Evolutionary conservation across 2,888 invertebrate species (phyloP).

Genomic region (Latrodectus elegans): DNA sequence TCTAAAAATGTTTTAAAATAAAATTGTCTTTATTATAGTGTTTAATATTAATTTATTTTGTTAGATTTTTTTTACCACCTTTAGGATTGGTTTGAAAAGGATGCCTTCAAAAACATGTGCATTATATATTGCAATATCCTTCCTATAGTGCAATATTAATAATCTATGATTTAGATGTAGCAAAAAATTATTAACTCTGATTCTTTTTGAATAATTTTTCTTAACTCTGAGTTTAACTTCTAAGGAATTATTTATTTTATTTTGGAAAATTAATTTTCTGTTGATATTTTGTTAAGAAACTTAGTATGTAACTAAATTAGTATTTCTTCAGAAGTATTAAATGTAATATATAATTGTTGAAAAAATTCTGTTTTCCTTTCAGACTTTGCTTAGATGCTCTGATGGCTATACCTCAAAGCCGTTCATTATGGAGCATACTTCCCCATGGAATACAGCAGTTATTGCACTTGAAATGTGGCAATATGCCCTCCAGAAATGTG

Average conservation of each 20-base stretch:
- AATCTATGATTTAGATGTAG: too few species aligned
- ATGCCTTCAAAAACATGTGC: too few species aligned
- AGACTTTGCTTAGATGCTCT: conserved; percentile 46
- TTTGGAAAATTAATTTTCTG: neutral
- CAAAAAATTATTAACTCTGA: too few species aligned
- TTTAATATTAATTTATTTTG: too few species aligned
- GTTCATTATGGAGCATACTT: conserved; percentile 15
- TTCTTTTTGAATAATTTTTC: neutral
- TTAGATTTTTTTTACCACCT: too few species aligned
- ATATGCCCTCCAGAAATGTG: neutral
- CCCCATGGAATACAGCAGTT: conserved; percentile 26
- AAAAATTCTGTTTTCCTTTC: neutral
- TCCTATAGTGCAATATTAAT: too few species aligned
- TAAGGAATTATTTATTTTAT: neutral
- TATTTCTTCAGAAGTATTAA: neutral
- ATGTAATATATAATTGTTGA: neutral
- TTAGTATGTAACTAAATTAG: neutral
- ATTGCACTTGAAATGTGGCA: conserved; percentile 16
- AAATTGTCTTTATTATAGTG: too few species aligned
- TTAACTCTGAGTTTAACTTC: neutral
- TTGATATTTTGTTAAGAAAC: neutral
- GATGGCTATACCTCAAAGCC: neutral
- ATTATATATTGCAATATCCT: too few species aligned
- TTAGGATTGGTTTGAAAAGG: too few species aligned
- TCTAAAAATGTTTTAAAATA: too few species aligned